These are phyloP conservation scores for Muscidifurax raptorellus DNA, from an alignment of 1,140 invertebrate genomes.

Conservation along the genomic window DNA sequence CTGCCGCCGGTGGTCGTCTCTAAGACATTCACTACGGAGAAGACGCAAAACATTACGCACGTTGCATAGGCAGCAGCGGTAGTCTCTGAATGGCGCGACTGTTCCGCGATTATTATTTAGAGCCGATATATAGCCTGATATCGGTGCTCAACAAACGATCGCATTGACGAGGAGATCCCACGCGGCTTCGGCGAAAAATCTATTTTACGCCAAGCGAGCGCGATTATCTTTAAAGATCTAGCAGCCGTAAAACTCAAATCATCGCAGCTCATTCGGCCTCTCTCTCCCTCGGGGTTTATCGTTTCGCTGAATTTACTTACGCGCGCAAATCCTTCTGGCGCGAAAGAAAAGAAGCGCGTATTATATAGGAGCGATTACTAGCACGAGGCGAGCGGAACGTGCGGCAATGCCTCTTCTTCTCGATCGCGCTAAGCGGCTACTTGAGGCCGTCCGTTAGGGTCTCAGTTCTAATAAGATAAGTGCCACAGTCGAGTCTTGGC, in stretches of 20 bases:
- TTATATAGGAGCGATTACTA: constrained; percentile 9
- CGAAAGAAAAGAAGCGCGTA: background rate
- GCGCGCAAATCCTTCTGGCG: background rate
- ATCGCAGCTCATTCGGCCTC: background rate
- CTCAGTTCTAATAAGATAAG: constrained; percentile 53
- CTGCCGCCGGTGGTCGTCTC: background rate
- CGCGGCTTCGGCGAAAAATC: too few species aligned
- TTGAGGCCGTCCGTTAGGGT: constrained; percentile 35
- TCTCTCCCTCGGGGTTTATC: background rate
- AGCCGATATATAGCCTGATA: too few species aligned
- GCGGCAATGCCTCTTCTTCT: constrained; percentile 34
- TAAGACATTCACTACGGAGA: too few species aligned
- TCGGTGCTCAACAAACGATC: too few species aligned
- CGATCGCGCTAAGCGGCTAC: constrained; percentile 37
- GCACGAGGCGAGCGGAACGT: background rate
- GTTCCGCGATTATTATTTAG: background rate
- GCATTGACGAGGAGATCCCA: too few species aligned
- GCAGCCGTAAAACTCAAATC: background rate
- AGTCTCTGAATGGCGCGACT: background rate
- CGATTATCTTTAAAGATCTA: background rate
- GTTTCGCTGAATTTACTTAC: constrained; percentile 1
- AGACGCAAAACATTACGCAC: background rate
- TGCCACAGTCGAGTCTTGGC: constrained; percentile 39
- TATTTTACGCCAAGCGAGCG: background rate
- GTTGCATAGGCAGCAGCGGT: background rate